These are phyloP conservation scores for Agrochola lota DNA, from an alignment of 2,888 invertebrate species.

Conservation along the genomic window DNA sequence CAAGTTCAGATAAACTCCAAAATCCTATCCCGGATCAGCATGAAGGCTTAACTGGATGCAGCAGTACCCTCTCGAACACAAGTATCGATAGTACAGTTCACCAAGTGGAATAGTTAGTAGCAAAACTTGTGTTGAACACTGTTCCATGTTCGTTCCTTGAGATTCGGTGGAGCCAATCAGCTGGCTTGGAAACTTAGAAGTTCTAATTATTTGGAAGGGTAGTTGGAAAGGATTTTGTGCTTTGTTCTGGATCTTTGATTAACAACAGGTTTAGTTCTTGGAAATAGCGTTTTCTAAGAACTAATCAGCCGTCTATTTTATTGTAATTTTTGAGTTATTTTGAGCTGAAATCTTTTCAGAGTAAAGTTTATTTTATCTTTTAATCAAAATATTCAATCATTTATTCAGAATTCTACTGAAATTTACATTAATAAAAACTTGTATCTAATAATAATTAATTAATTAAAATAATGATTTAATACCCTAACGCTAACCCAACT, in stretches of 20 bases:
- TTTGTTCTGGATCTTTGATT: conserved; percentile 37
- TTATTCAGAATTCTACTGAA: too few species aligned
- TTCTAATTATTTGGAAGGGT: conserved; percentile 50
- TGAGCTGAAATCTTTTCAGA: background rate
- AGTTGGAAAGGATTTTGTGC: conserved; percentile 23
- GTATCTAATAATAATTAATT: too few species aligned
- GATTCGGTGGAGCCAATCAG: conserved; percentile 52
- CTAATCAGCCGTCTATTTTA: background rate
- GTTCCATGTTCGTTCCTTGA: conserved; percentile 41
- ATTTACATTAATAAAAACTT: too few species aligned
- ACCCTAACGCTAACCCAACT: too few species aligned
- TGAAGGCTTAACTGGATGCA: conserved; percentile 32
- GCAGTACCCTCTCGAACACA: conserved; percentile 35
- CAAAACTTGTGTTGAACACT: conserved; percentile 57
- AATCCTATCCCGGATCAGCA: conserved; percentile 22
- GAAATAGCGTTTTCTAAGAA: background rate
- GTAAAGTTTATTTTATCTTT: background rate
- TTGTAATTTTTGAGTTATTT: background rate
- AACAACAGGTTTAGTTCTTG: conserved; percentile 8
- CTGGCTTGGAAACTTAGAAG: conserved; percentile 24
- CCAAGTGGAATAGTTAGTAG: conserved; percentile 52
- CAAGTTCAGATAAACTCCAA: conserved; percentile 18
- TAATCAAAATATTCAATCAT: too few species aligned
- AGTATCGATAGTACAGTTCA: conserved; percentile 48
- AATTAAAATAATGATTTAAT: too few species aligned